phyloP scores from a whole-genome alignment of 1,140 invertebrate species.

The Coelopa frigida region DNA sequence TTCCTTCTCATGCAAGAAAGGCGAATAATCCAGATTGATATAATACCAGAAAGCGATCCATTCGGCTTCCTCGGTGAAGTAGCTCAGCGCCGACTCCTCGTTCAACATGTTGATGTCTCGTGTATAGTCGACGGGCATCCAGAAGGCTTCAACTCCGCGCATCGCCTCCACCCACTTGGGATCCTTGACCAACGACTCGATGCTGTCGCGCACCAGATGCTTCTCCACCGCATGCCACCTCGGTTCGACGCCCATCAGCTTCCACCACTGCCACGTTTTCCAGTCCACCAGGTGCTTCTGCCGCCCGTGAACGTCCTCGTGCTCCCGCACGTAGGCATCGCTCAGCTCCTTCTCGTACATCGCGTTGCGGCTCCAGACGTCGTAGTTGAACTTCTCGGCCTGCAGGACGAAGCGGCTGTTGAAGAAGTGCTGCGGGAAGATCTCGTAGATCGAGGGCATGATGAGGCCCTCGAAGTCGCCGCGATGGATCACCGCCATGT shows the following conservation, averaged over 20 bases:
- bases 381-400: slow-evolving; percentile 46
- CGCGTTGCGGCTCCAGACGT: slow-evolving; percentile 33
- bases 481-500: slow-evolving; percentile 49
- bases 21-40: slow-evolving; percentile 53
- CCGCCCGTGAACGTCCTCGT: slow-evolving; percentile 23
- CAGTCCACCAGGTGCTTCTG: slow-evolving; percentile 8
- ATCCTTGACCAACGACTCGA: slow-evolving; percentile 27
- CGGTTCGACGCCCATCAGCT: slow-evolving; percentile 34
- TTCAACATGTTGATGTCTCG: slow-evolving; percentile 50
- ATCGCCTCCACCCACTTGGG: slow-evolving; percentile 28
- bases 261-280: slow-evolving; percentile 11
- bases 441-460: slow-evolving; percentile 53
- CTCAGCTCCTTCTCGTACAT: slow-evolving; percentile 48
- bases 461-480: slow-evolving; percentile 48
- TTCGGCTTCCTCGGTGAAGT: slow-evolving; percentile 65
- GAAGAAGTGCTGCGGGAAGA: slow-evolving; percentile 53
- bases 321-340: slow-evolving; percentile 56
- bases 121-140: slow-evolving; percentile 44
- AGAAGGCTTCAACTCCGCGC: slow-evolving; percentile 31
- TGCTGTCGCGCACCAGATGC: slow-evolving; percentile 35
- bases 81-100: slow-evolving; percentile 55
- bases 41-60: slow-evolving; percentile 65
- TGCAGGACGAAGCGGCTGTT: slow-evolving; percentile 51
- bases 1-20: slow-evolving; percentile 47
- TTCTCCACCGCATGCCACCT: slow-evolving; percentile 27